Conservation (phyloP, 92 coral and sea anemone species). For the Parazoanthus darwini region DNA sequence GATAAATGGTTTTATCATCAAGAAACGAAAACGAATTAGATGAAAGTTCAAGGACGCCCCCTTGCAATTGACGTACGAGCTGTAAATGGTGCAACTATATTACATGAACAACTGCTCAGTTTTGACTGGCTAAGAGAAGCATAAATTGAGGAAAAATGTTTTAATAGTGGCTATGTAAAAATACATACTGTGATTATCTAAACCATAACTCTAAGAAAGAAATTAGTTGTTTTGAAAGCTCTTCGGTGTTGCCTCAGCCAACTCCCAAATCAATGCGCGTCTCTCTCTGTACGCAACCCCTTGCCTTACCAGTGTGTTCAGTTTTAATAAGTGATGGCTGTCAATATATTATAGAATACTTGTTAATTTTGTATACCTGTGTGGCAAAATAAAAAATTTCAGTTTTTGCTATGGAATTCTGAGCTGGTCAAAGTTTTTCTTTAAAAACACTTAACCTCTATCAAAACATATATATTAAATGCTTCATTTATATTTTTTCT, state of each 20-base stretch:
- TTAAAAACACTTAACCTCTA: not conserved
- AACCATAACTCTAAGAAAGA: not conserved
- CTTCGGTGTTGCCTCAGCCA: not conserved
- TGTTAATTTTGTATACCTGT: conserved; percentile 7
- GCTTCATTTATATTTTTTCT: not conserved
- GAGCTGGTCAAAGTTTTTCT: not conserved
- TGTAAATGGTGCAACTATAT: not conserved
- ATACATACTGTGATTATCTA: not conserved
- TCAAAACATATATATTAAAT: not conserved
- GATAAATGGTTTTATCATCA: conserved; percentile 1
- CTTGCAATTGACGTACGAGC: not conserved
- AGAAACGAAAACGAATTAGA: not conserved
- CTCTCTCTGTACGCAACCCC: not conserved
- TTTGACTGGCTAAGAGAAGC: not conserved
- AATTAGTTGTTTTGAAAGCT: not conserved
- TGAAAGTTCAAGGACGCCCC: not conserved
- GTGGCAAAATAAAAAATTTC: not conserved
- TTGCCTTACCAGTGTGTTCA: not conserved
- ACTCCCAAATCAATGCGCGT: not conserved
- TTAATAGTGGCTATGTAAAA: not conserved
- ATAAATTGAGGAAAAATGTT: not conserved
- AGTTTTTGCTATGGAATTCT: not conserved
- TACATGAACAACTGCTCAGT: not conserved
- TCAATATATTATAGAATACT: not conserved
- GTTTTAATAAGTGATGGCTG: not conserved